These are phyloP conservation scores for Eurois occulta DNA, from an alignment of 2,888 invertebrate genomes.

Conservation along the genomic window DNA sequence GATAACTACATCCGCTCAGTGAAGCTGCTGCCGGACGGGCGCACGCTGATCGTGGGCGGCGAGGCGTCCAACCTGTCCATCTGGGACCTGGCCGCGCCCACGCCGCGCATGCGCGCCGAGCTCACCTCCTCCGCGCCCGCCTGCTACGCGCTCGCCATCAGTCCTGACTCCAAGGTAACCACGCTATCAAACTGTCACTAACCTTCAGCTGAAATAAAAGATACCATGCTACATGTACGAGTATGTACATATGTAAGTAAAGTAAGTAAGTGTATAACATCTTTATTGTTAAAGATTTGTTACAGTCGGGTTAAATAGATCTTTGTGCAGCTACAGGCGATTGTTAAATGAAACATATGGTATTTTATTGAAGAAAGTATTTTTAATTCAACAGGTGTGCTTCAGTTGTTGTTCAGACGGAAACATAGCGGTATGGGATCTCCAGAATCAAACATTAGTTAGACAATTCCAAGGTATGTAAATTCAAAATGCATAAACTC, in stretches of 20 bases:
- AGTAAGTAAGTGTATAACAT: neutral
- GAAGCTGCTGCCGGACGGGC: slow-evolving; percentile 97
- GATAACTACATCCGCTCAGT: slow-evolving; percentile 98
- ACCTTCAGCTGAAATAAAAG: neutral
- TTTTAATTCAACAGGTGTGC: slow-evolving; percentile 91
- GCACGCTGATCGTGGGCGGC: slow-evolving; percentile 98
- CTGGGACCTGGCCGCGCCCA: slow-evolving; percentile 96
- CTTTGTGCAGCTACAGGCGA: neutral
- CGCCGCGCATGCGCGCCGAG: slow-evolving; percentile 98
- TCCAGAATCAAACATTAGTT: slow-evolving; percentile 97
- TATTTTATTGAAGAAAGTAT: neutral
- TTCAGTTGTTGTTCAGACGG: slow-evolving; percentile 99
- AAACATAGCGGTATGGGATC: slow-evolving; percentile 99
- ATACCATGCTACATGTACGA: neutral
- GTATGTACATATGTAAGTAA: no score
- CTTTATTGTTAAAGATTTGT: slow-evolving; percentile 1
- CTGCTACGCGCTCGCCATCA: slow-evolving; percentile 99
- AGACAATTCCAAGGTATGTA: slow-evolving; percentile 95
- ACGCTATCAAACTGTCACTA: neutral
- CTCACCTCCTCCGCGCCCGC: slow-evolving; percentile 97
- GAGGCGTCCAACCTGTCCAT: slow-evolving; percentile 98
- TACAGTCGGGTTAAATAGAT: neutral
- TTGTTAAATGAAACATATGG: neutral
- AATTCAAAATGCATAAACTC: neutral
- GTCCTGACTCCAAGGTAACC: slow-evolving; percentile 97